Evolutionary conservation across 2,113 vertebrate species (phyloP).

Genomic region (Lophura nycthemera): DNA sequence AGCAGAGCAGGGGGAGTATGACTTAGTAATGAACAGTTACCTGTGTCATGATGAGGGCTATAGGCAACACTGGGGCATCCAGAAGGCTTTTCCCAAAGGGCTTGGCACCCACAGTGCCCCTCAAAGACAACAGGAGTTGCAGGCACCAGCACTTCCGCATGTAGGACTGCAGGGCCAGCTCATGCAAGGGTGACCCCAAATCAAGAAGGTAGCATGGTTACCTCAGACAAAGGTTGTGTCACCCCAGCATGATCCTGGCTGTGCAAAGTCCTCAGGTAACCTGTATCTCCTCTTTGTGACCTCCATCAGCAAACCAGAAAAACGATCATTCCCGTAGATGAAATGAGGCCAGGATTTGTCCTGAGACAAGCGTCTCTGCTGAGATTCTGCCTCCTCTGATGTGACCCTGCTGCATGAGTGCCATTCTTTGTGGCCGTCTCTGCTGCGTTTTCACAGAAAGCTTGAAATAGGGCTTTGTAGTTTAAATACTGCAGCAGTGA

Average conservation of each 20-base stretch:
- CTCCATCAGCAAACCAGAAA: neutral
- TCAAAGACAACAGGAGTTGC: neutral
- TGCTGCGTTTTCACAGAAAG: neutral
- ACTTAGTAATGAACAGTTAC: neutral
- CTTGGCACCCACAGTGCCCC: neutral
- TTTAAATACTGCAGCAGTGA: neutral
- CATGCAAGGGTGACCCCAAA: accelerated
- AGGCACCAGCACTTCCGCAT: neutral
- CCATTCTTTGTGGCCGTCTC: neutral
- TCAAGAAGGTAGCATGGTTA: neutral
- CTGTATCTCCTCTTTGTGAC: neutral
- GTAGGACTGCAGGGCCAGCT: neutral
- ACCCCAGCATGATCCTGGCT: neutral
- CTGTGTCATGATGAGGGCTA: neutral
- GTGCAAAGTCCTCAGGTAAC: neutral
- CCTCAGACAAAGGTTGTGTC: neutral
- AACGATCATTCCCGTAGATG: neutral
- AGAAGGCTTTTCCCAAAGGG: neutral
- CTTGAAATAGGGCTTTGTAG: neutral
- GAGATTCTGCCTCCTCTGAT: neutral
- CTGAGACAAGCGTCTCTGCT: neutral
- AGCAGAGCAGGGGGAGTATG: neutral
- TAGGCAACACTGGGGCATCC: neutral
- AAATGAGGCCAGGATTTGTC: neutral
- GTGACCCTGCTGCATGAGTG: neutral